Conservation (phyloP, 2,888 invertebrate genomes). For the Spodoptera picta region DNA sequence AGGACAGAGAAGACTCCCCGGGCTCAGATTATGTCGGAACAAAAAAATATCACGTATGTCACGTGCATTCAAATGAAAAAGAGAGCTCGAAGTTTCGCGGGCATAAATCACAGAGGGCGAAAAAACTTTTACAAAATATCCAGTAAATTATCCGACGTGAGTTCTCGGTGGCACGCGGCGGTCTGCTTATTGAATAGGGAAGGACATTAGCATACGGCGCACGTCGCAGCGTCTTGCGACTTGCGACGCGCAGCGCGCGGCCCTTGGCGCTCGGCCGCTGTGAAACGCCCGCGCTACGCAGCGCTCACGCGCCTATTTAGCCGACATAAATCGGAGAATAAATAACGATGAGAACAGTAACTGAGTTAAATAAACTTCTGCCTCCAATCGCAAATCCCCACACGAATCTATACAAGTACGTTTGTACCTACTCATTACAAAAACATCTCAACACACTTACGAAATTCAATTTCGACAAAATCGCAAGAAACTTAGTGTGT, state of each 20-base stretch:
- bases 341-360: slow-evolving; percentile 47
- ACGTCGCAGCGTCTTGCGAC: slow-evolving; percentile 82
- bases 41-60: slow-evolving; percentile 88
- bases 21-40: slow-evolving; percentile 84
- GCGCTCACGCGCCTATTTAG: slow-evolving; percentile 48
- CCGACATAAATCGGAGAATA: slow-evolving; percentile 43
- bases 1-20: slow-evolving; percentile 78
- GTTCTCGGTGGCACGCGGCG: slow-evolving; percentile 87
- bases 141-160: slow-evolving; percentile 89
- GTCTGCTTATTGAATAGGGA: slow-evolving; percentile 89
- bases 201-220: slow-evolving; percentile 85
- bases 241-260: slow-evolving; percentile 63
- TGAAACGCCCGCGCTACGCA: slow-evolving; percentile 44
- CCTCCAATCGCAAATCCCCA: slow-evolving; percentile 32
- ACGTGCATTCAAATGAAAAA: slow-evolving; percentile 89
- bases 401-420: slow-evolving; percentile 26
- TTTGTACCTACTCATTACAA: slow-evolving; percentile 25
- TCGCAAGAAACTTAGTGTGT: slow-evolving; percentile 33
- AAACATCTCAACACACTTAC: slow-evolving; percentile 26
- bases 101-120: slow-evolving; percentile 88
- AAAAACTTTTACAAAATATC: slow-evolving; percentile 89
- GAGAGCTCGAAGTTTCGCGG: slow-evolving; percentile 87
- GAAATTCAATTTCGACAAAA: slow-evolving; percentile 30
- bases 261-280: slow-evolving; percentile 28
- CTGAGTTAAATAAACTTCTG: slow-evolving; percentile 39